Percentiles rank a stretch among this genome's conserved stretches.
phyloP scores from a whole-genome alignment of 2,113 vertebrate species.

The Chaetura pelagica region DNA sequence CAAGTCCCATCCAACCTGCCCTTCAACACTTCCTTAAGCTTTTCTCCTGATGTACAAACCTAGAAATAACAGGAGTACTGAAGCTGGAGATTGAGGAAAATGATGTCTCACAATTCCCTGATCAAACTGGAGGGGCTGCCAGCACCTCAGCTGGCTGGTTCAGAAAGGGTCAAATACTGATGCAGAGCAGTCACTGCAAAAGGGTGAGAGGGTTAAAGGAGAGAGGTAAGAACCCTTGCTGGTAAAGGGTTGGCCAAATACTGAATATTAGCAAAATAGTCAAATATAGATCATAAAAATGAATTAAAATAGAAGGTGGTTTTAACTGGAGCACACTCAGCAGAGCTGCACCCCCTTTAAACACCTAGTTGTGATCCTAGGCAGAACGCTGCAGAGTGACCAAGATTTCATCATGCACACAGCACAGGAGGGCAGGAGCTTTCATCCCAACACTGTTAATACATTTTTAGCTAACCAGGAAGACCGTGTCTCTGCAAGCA shows the following conservation, averaged over 20 bases:
- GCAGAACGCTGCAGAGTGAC: background rate
- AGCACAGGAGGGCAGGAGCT: background rate
- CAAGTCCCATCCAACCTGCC: too few relatives aligned
- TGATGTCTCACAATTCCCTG: background rate
- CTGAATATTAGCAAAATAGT: background rate
- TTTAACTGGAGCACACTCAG: background rate
- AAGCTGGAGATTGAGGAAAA: background rate
- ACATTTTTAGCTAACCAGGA: constrained; percentile 4
- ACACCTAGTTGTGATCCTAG: background rate
- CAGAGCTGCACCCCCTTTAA: background rate
- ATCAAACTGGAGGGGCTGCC: background rate
- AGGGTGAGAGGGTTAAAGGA: background rate
- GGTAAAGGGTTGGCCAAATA: background rate
- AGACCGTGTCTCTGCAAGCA: background rate
- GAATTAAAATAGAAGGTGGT: background rate
- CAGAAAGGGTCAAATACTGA: background rate
- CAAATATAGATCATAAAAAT: background rate
- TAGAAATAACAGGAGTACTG: background rate
- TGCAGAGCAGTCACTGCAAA: background rate
- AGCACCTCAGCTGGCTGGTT: background rate
- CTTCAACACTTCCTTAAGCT: background rate
- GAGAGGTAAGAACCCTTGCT: background rate
- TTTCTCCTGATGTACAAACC: background rate
- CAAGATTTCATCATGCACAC: background rate
- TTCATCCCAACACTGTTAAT: background rate